phyloP scores from a whole-genome alignment of 2,888 invertebrate genomes.

The Melikaiella ostensackeni region DNA sequence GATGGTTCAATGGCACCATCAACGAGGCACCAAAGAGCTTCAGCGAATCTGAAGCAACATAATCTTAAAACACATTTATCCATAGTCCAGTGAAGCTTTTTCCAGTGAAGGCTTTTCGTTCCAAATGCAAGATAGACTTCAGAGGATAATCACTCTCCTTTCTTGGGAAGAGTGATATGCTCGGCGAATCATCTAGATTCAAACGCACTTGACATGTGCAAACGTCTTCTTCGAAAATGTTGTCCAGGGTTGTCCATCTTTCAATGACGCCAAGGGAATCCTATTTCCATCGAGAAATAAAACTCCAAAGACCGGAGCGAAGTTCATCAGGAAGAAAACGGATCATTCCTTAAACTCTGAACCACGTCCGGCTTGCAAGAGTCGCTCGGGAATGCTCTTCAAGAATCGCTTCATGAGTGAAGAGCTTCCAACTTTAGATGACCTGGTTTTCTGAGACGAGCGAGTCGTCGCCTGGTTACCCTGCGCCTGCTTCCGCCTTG shows the following conservation, averaged over 20 bases:
- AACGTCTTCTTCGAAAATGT: not conserved
- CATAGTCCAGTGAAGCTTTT: not conserved
- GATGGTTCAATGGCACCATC: slow-evolving; percentile 17
- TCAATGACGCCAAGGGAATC: not conserved
- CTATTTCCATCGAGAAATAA: slow-evolving; percentile 18
- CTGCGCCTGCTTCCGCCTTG: slow-evolving; percentile 67
- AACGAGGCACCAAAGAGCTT: not conserved
- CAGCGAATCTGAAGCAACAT: slow-evolving; percentile 3
- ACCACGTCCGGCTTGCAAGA: slow-evolving; percentile 27
- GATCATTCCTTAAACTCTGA: not conserved
- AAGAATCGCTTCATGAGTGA: not conserved
- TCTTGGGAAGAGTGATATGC: not conserved
- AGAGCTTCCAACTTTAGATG: slow-evolving; percentile 41
- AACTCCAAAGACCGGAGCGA: not conserved
- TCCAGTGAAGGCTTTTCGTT: slow-evolving; percentile 6
- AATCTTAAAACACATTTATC: slow-evolving; percentile 3
- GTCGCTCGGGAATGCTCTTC: slow-evolving; percentile 21
- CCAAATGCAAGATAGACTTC: slow-evolving; percentile 25
- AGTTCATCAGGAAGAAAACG: slow-evolving; percentile 6
- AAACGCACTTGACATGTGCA: slow-evolving; percentile 27
- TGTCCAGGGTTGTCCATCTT: slow-evolving; percentile 1
- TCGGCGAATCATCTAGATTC: slow-evolving; percentile 24
- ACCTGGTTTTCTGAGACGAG: slow-evolving; percentile 60
- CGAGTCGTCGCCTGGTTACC: slow-evolving; percentile 65
- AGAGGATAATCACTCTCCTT: not conserved